Percentiles rank a stretch among this genome's conserved stretches.
phyloP scores from a whole-genome alignment of 2,888 invertebrate species.

The Epinotia demarniana region DNA sequence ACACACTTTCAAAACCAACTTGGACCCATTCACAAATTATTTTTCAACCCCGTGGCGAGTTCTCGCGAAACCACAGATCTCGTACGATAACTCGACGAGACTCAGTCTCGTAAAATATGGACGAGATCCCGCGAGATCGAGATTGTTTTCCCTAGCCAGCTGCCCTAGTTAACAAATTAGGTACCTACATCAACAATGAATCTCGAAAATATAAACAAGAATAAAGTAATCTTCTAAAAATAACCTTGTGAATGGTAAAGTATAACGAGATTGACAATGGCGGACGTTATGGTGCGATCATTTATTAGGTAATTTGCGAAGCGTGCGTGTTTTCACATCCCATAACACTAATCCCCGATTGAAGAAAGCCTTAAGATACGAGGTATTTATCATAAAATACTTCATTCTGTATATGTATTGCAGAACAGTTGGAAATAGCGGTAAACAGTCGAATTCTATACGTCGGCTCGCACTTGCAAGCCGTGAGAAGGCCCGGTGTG shows the following conservation, averaged over 20 bases:
- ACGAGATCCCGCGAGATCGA: too few relatives aligned
- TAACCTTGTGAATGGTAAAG: conserved; percentile 43
- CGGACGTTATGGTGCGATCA: conserved; percentile 26
- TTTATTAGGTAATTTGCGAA: conserved; percentile 53
- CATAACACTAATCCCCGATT: background rate
- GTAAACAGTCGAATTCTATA: conserved; percentile 56
- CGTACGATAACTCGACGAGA: too few relatives aligned
- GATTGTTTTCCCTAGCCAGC: too few relatives aligned
- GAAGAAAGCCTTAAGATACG: background rate
- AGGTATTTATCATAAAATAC: background rate
- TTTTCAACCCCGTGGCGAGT: too few relatives aligned
- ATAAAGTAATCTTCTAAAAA: conserved; percentile 18
- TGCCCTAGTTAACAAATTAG: background rate
- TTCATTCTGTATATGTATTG: background rate
- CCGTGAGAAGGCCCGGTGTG: conserved; percentile 58
- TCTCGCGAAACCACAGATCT: too few relatives aligned
- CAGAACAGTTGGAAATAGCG: conserved; percentile 56
- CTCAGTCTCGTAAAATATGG: too few relatives aligned
- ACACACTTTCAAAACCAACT: too few relatives aligned
- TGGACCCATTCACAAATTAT: too few relatives aligned
- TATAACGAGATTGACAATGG: conserved; percentile 41
- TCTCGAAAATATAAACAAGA: background rate
- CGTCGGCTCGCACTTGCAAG: conserved; percentile 44
- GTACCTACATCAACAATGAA: background rate
- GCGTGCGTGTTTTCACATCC: conserved; percentile 58